Evolutionary conservation across 2,113 vertebrate species (phyloP).

Genomic region (human): GRCh38 chr14:52735501-52736000

Average conservation of each 20-base stretch:
- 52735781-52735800: background rate
- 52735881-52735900: background rate
- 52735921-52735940: background rate
- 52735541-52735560: background rate
- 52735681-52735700: background rate
- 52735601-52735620: background rate
- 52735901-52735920: slow-evolving; percentile 14
- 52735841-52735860: background rate
- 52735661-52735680: background rate
- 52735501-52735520: background rate
- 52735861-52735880: background rate
- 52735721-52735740: slow-evolving; percentile 12
- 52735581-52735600: slow-evolving; percentile 23
- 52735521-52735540: background rate
- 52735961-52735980: background rate
- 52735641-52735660: background rate
- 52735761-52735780: background rate
- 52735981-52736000: background rate
- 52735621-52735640: background rate
- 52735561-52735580: slow-evolving; percentile 2
- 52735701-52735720: slow-evolving; percentile 19
- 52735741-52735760: background rate
- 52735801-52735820: background rate
- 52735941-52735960: slow-evolving; percentile 25
- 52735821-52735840: slow-evolving; percentile 8